Evolutionary conservation across 2,888 invertebrate genomes (phyloP), one percentile per base, ranked within the genome.

Genomic region (Leistus spinibarbis): DNA sequence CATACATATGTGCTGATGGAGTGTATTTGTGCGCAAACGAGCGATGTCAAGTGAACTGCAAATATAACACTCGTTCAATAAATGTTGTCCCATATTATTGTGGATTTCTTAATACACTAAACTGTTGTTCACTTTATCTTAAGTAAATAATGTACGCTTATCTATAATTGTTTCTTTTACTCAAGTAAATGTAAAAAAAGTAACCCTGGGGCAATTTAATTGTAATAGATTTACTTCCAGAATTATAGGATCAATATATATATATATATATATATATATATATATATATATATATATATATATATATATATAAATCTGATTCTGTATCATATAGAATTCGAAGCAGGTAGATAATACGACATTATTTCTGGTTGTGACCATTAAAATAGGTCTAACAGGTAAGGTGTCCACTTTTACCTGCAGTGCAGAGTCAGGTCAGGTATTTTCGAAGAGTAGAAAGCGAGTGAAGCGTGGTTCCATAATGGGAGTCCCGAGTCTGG

Each of bases 381-480:
- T 60, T 60, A 60, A 60, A 60, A 60, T 22, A 60, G 60, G 60
- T 60, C 13, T 16, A 60, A 22, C 19, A 22, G 22, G 22, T 60
- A 60, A 60, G 60, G 22, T 19, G 60, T 10, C 60, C 60, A 19
- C 60, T 60, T 19, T n/a, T 69, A 69, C 69, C 69, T 69, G 66
- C 40, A 54, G 40, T 67, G 54, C 27, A 40, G 17, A 60, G 60
- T 69, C 57, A 60, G 24, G 72, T 72, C 65, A 72, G 72, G 65
- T 72, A 72, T 17, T 40, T 40, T 40, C 40, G 60, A 20, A 23
- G n/a, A 9, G 22, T 23, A n/a, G 63, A 17, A 63, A 22, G 13
- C 20, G 63, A 23, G 16, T 73, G 67, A 73, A 67, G 73, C 73
- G 73, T 73, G 67, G 67, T 73, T 73, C 73, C 73, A 73, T 73